Base-by-base conservation (phyloP, 2,113 vertebrate species). In the Cynoglossus semilaevis region DNA sequence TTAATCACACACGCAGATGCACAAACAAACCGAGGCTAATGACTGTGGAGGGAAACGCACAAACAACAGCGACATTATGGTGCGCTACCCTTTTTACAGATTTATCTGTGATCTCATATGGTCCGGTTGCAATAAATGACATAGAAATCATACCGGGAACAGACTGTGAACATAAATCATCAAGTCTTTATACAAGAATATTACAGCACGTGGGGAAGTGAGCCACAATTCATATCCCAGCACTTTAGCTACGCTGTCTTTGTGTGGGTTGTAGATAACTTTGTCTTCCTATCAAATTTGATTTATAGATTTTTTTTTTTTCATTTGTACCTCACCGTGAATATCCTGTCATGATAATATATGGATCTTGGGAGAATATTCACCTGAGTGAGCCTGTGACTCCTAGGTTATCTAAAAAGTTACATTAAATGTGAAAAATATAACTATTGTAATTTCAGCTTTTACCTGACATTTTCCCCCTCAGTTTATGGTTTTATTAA, bases 141-240 rank as follows among this genome's bases (percentile, higher is more conserved):
- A 57, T 41, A 17, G 51, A 37, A 56, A 64, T 51, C 72, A 76
- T 58, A 63, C 58, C 43, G 65, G 38, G 63, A 59, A 4, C 57
- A 64, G 70, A 63, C 47, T 61, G 14, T 40, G 49, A 42, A 51
- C 68, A 82, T 84, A 72, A 79, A 79, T 81, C 80, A 82, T 47
- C n/a, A 35, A 53, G 65, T 58, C 59, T 59, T 70, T 46, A 58
- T 38, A 22, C 14, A 42, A 29, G 11, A 56, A 74, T 48, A 61
- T 55, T 40, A 17, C 48, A 51, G 15, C 5, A 48, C 15, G 37
- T 34, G n/a, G 46, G 41, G 19, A 41, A 58, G 71, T 65, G 52
- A 67, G 46, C 19, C 18, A 8, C 40, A 41, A 67, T 49, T 41
- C 57, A 75, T 76, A 75, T 48, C 18, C 49, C 15, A 47, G 16